Conservation (phyloP, 1,140 invertebrate genomes). For the Diorhabda elongata region DNA sequence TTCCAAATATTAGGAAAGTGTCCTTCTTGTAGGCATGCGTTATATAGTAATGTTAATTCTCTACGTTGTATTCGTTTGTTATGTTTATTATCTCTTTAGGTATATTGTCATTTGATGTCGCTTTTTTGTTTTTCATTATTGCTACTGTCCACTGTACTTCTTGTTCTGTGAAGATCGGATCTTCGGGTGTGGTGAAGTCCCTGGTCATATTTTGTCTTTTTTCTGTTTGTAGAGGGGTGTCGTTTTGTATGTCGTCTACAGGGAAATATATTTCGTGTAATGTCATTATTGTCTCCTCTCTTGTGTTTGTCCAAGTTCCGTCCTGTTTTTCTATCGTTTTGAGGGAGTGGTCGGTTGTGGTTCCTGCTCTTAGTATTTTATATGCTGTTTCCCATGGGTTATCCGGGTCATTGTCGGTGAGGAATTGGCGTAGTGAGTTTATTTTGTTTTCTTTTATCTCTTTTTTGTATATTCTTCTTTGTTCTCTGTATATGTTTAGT, state of each 20-base stretch:
- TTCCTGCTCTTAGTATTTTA: background rate
- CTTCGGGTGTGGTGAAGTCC: background rate
- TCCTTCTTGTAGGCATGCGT: background rate
- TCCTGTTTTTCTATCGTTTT: background rate
- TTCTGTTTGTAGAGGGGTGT: background rate
- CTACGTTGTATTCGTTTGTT: background rate
- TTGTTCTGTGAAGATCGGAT: background rate
- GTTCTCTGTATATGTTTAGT: background rate
- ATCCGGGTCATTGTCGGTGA: no score
- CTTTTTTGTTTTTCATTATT: conserved; percentile 3
- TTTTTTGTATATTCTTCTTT: conserved; percentile 4
- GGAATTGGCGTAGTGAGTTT: background rate
- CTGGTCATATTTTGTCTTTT: background rate
- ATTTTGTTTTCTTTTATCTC: background rate
- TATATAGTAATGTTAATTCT: background rate
- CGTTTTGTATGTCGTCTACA: background rate
- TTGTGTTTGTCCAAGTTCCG: background rate
- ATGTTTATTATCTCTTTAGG: background rate
- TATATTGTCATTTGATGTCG: background rate
- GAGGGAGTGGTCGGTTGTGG: background rate
- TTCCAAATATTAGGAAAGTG: conserved; percentile 7
- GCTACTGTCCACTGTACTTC: background rate
- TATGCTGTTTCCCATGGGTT: no score
- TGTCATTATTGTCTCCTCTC: background rate
- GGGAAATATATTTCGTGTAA: background rate